phyloP scores from a whole-genome alignment of 1,140 invertebrate species.

The Drosophila kepulauana region DNA sequence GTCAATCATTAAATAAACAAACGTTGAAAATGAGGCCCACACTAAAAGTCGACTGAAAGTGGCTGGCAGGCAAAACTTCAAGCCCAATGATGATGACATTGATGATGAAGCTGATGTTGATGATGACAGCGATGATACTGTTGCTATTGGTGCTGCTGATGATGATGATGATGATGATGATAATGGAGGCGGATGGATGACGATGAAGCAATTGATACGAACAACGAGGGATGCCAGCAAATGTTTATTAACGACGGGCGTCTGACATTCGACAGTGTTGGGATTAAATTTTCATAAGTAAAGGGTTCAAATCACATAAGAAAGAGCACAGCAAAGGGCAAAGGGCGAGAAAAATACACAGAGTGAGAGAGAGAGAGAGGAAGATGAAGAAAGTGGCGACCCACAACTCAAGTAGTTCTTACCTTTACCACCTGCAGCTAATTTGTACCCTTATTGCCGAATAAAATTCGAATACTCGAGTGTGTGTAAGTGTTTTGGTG shows the following conservation, averaged over 20 bases:
- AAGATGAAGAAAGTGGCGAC: background rate
- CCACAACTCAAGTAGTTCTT: background rate
- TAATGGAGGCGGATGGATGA: background rate
- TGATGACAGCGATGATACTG: background rate
- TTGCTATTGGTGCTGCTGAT: background rate
- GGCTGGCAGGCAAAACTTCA: background rate
- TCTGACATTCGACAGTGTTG: background rate
- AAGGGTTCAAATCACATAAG: background rate
- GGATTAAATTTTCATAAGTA: slow-evolving; percentile 4
- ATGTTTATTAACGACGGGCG: background rate
- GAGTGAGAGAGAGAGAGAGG: background rate
- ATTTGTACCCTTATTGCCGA: background rate
- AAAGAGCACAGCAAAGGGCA: too few species aligned
- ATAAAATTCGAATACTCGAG: background rate
- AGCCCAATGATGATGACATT: background rate
- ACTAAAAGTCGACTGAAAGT: slow-evolving; percentile 5
- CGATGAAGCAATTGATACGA: background rate
- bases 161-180: background rate
- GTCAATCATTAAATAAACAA: slow-evolving; percentile 25
- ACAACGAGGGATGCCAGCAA: background rate
- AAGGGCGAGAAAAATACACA: too few species aligned
- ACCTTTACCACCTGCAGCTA: slow-evolving; percentile 11
- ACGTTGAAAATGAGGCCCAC: slow-evolving; percentile 1
- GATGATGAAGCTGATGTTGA: too few species aligned
- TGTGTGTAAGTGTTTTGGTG: background rate